Base-by-base conservation (phyloP, 2,113 vertebrate species). In the Haliaeetus leucogaster region DNA sequence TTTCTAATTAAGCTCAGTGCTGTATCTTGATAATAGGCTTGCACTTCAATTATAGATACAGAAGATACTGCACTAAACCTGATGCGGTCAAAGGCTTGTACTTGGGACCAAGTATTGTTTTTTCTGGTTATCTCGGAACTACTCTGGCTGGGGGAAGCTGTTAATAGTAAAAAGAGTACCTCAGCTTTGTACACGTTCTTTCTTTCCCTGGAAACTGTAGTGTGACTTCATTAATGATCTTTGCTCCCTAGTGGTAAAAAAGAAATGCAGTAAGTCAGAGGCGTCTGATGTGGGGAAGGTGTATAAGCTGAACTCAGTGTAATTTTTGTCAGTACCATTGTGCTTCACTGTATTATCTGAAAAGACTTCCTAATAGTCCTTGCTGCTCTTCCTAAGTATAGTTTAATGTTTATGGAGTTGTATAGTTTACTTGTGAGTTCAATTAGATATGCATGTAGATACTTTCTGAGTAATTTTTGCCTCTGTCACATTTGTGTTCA, bases 1-100 rank as follows among this genome's bases (percentile, higher is more conserved):
- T 76, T 82, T 93, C 89, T 94, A 93, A 94, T 93, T 93, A 95
- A 94, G 63, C 74, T 53, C 77, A 45, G 74, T 62, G 85, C 70
- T 92, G 50, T 45, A 20, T 86, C 74, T 81, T 91, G 80, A 65
- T 95, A 89, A 92, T 55, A 48, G 86, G 48, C 72, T 86, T 86
- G 62, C 43, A 23, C 61, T 93, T 86, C 70, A 81, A 4, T 95
- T 82, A 84, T 5, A 71, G 76, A 74, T 86, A 29, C 45, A 25
- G 61, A 71, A 84, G 66, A 38, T 89, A 66, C 19, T 62, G 40
- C 48, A 8, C 22, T 62, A 42, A 83, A 27, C 56, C 53, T 67
- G 58, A 32, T n/a, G 25, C 47, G 59, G n/a, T 55, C 30, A 36
- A 16, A 43, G 45, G 52, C 71, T 83, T 3, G 0, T 5, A 2